These are phyloP conservation scores for Drosophila tanythrix DNA, from an alignment of 2,888 invertebrate species.

Conservation along the genomic window DNA sequence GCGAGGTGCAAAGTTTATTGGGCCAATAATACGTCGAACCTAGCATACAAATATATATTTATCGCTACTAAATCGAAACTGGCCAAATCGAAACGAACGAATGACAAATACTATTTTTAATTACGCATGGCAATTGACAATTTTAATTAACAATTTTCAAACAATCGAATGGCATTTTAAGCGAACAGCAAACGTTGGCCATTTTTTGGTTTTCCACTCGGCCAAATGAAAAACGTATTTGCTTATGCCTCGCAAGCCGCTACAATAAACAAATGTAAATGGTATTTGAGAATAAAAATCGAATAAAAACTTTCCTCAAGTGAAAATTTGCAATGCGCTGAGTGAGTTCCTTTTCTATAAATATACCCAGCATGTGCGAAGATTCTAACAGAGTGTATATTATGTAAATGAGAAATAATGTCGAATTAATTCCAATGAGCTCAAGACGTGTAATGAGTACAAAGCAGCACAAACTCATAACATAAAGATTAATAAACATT, in stretches of 20 bases:
- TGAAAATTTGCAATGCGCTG: constrained; percentile 42
- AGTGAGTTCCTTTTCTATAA: constrained; percentile 23
- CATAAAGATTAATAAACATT: neutral
- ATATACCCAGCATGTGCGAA: constrained; percentile 24
- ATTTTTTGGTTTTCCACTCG: constrained; percentile 12
- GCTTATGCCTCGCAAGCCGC: constrained; percentile 35
- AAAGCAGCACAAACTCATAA: neutral
- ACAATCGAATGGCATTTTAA: constrained; percentile 56
- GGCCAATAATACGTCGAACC: constrained; percentile 62
- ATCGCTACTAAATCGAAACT: constrained; percentile 54
- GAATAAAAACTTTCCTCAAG: constrained; percentile 52
- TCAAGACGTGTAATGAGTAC: neutral
- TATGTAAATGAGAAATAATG: neutral
- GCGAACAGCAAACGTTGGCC: constrained; percentile 32
- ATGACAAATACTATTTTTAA: constrained; percentile 69
- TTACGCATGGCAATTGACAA: constrained; percentile 49
- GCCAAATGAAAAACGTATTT: constrained; percentile 41
- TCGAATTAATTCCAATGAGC: neutral
- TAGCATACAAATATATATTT: constrained; percentile 28
- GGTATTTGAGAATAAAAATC: constrained; percentile 31
- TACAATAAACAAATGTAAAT: constrained; percentile 42
- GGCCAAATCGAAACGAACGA: constrained; percentile 20
- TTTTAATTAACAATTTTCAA: constrained; percentile 43
- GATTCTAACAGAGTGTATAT: neutral
- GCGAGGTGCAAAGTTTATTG: constrained; percentile 76